These are phyloP conservation scores for Gila orcuttii DNA, from an alignment of 2,113 vertebrate genomes.

Conservation along the genomic window DNA sequence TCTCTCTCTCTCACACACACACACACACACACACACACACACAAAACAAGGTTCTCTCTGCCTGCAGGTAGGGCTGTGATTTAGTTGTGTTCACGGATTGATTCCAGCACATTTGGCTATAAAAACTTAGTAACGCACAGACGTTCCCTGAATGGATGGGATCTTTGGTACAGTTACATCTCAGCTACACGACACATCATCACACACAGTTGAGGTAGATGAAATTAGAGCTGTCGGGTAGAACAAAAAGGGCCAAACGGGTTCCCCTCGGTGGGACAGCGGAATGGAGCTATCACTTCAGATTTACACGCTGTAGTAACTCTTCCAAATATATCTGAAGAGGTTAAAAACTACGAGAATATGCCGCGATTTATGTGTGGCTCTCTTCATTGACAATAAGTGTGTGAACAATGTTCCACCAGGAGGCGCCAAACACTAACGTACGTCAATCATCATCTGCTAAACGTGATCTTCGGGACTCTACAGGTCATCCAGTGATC, in stretches of 20 bases:
- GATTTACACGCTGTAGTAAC: constrained; percentile 18
- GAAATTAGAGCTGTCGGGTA: constrained; percentile 58
- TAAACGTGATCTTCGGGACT: not conserved
- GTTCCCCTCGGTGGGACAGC: constrained; percentile 22
- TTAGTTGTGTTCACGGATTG: constrained; percentile 73
- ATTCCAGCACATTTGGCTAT: constrained; percentile 82
- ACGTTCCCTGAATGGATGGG: constrained; percentile 80
- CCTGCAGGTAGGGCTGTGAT: constrained; percentile 67
- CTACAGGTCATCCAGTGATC: constrained; percentile 19
- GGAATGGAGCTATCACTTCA: constrained; percentile 8
- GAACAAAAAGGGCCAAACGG: constrained; percentile 33
- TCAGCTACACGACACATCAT: constrained; percentile 78
- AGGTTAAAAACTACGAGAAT: not conserved
- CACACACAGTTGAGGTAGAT: constrained; percentile 84
- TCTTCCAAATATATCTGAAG: not conserved
- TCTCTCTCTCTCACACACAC: constrained; percentile 61
- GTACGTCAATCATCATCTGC: constrained; percentile 47
- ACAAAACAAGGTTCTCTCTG: constrained; percentile 66
- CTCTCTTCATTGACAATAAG: not conserved
- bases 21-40: constrained; percentile 66
- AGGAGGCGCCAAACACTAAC: constrained; percentile 69
- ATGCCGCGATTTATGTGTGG: not conserved
- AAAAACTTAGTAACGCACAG: constrained; percentile 70
- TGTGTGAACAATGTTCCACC: constrained; percentile 58
- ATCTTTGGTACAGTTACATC: constrained; percentile 83